These are phyloP conservation scores for Sapajus apella DNA, from an alignment of 2,113 vertebrate species.

Conservation along the genomic window DNA sequence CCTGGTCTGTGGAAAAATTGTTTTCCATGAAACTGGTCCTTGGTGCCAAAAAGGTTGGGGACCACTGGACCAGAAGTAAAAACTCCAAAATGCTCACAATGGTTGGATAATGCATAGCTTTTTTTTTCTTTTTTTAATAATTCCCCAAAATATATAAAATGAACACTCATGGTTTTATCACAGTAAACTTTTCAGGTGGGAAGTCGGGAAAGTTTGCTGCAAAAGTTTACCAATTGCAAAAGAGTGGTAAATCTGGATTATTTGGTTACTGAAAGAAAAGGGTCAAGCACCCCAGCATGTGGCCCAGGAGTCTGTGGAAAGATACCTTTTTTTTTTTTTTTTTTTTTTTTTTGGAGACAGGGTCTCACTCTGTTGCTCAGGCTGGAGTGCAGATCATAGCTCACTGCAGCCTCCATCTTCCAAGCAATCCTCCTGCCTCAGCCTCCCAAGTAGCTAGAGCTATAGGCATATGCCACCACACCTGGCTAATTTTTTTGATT, in stretches of 20 bases:
- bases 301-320: accelerated
- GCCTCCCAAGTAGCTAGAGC: too few species aligned
- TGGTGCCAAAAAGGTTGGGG: too few species aligned
- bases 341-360: too few species aligned
- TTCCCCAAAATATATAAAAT: neutral
- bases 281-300: accelerated
- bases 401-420: too few species aligned
- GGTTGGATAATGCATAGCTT: neutral
- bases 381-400: too few species aligned
- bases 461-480: too few species aligned
- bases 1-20: too few species aligned
- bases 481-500: too few species aligned
- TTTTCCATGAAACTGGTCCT: too few species aligned
- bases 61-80: neutral
- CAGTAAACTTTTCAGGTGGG: neutral
- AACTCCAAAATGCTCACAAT: neutral
- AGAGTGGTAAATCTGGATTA: neutral
- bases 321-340: neutral
- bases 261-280: neutral
- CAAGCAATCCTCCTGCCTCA: too few species aligned
- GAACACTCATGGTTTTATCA: neutral
- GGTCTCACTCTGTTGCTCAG: too few species aligned
- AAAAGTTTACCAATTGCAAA: neutral
- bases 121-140: neutral
- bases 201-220: neutral